phyloP scores from a whole-genome alignment of 92 coral and sea anemone species.

The Epizoanthus fatuus region DNA sequence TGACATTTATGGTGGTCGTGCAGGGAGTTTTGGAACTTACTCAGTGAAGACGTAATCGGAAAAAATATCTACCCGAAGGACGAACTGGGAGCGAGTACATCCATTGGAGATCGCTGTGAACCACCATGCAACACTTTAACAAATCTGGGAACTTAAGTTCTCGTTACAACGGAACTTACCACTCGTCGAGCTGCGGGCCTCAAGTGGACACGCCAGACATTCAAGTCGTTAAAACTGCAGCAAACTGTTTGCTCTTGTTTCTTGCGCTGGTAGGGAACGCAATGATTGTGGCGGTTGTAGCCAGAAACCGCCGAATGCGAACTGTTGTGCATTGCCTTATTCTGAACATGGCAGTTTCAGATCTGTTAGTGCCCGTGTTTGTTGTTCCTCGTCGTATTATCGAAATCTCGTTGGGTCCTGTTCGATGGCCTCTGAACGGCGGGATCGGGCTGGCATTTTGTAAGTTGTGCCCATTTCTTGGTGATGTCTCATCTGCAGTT shows the following conservation, averaged over 20 bases:
- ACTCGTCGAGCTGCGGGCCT: not conserved
- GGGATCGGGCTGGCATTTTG: constrained; percentile 5
- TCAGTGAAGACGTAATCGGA: no score
- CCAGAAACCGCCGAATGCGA: constrained; percentile 19
- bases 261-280: constrained; percentile 15
- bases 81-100: no score
- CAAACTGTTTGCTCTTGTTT: constrained; percentile 13
- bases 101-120: no score
- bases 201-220: not conserved
- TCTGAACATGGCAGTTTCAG: constrained; percentile 26
- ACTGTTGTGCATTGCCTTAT: constrained; percentile 19
- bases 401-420: not conserved
- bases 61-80: no score
- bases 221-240: not conserved
- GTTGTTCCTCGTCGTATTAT: constrained; percentile 4
- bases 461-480: constrained; percentile 2
- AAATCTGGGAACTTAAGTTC: no score
- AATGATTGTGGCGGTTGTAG: constrained; percentile 13
- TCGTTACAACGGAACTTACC: no score
- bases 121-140: no score
- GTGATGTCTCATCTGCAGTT: constrained; percentile 16
- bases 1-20: no score
- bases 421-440: not conserved
- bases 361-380: constrained; percentile 6
- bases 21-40: no score